Evolutionary conservation across 1,140 invertebrate species (phyloP).

Genomic region (Drosophila kurseongensis): DNA sequence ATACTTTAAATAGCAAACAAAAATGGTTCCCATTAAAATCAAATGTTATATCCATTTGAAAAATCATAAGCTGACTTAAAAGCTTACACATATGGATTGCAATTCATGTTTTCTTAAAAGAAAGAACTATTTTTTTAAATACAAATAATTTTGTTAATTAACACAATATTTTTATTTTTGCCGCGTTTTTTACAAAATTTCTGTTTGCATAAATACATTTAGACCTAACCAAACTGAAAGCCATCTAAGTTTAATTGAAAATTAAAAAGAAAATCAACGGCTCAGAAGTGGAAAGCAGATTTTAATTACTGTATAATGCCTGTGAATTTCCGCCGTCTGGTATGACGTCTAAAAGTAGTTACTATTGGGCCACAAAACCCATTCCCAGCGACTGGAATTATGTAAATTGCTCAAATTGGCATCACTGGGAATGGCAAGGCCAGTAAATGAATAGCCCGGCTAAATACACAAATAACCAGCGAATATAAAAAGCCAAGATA

Average conservation of each 20-base stretch:
- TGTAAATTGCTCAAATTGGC: slow-evolving; percentile 65
- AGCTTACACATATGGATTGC: too few relatives aligned
- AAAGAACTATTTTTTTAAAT: too few relatives aligned
- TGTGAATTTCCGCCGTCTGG: slow-evolving; percentile 5
- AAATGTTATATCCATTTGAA: too few relatives aligned
- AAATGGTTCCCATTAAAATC: too few relatives aligned
- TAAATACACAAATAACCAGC: slow-evolving; percentile 63
- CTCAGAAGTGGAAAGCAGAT: slow-evolving; percentile 1
- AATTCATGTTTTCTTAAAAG: too few relatives aligned
- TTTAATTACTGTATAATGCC: slow-evolving; percentile 15
- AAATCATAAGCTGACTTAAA: too few relatives aligned
- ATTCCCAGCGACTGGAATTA: slow-evolving; percentile 56
- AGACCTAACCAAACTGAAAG: neutral
- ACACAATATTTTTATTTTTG: neutral
- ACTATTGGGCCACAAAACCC: slow-evolving; percentile 33
- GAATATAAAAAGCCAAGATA: slow-evolving; percentile 38
- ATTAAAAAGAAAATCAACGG: slow-evolving; percentile 1
- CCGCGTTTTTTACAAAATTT: neutral
- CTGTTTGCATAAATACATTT: neutral
- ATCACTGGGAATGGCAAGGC: slow-evolving; percentile 48
- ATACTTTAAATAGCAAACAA: too few relatives aligned
- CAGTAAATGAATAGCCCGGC: slow-evolving; percentile 34
- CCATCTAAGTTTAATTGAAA: neutral
- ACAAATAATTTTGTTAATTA: too few relatives aligned
- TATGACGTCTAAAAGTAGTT: slow-evolving; percentile 21